Evolutionary conservation across 2,113 vertebrate genomes (phyloP), one percentile per base, ranked within the genome.

Genomic region (Cephalopterus ornatus): DNA sequence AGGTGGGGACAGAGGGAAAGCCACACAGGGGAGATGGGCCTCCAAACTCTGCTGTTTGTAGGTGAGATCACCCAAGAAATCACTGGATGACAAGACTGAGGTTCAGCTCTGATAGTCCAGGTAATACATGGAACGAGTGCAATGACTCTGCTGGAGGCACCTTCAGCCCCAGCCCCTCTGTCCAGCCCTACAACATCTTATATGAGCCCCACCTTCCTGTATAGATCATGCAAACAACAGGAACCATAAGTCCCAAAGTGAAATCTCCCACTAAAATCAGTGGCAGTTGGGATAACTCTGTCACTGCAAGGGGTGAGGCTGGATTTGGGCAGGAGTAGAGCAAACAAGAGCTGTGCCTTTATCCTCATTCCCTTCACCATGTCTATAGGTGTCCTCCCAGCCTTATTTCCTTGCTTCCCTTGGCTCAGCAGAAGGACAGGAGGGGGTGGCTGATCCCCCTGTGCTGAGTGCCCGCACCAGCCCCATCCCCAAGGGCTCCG

Each of bases 21-120:
- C 4, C 27, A 21, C 35, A 8, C 49, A 6, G 71, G 20, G 59
- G 52, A 61, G 39, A 26, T 10, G 14, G 42, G 56, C 6, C 23
- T 47, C 49, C 24, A 76, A 35, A 61, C 24, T 72, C 66, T 46
- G 55, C 14, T 27, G 9, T 50, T 63, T 47, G 5, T 4, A 14
- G 1, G 20, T 32, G 72, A 28, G 39, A 13, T 28, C 9, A 3
- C 8, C 49, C 44, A n/a, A 17, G 41, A 0, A 0, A 14, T 14
- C 49, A 5, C 24, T 6, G 66, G 27, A 8, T 7, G 28, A 14
- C 33, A 27, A 47, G 79, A 2, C 18, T 33, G 58, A 75, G 85
- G 7, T 5, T 6, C 49, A 24, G 2, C 66, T 58, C 52, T 47
- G 1, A 6, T 0, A 23, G 62, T 5, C 19, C 71, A 46, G 76